These are phyloP conservation scores for Erebia epiphron DNA, from an alignment of 2,888 invertebrate species.

Conservation along the genomic window DNA sequence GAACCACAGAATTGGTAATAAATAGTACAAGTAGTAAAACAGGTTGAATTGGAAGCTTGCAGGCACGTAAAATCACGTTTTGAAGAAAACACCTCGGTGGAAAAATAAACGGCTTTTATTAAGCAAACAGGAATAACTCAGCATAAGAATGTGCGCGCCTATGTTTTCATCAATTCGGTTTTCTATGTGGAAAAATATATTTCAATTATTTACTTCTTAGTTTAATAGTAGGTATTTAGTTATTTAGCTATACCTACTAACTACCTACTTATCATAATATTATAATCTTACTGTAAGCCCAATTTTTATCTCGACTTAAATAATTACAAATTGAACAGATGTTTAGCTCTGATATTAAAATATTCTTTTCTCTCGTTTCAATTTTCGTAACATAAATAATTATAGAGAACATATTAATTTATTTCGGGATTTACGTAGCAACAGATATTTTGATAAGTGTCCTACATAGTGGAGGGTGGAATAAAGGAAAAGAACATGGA, in stretches of 20 bases:
- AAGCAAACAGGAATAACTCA: slow-evolving; percentile 57
- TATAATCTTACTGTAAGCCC: too few relatives aligned
- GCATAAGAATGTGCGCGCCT: slow-evolving; percentile 56
- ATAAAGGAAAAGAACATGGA: too few relatives aligned
- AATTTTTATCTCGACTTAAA: too few relatives aligned
- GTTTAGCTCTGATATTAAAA: neutral
- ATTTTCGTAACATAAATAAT: neutral
- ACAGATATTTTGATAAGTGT: neutral
- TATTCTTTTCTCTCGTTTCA: neutral
- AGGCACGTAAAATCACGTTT: slow-evolving; percentile 21
- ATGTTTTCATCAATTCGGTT: slow-evolving; percentile 50
- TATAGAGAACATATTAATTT: neutral
- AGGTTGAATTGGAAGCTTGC: slow-evolving; percentile 30
- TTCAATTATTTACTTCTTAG: too few relatives aligned
- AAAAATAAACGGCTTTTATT: slow-evolving; percentile 57
- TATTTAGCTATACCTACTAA: too few relatives aligned
- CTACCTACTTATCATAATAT: too few relatives aligned
- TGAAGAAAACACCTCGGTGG: slow-evolving; percentile 29
- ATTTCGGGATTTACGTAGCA: neutral
- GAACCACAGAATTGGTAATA: neutral
- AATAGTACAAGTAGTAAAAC: neutral
- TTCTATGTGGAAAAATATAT: neutral
- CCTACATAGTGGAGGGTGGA: too few relatives aligned
- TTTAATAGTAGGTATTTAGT: too few relatives aligned
- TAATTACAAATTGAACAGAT: too few relatives aligned